Evolutionary conservation across 2,113 vertebrate genomes (phyloP).

Genomic region (Pachycephala philippinensis): DNA sequence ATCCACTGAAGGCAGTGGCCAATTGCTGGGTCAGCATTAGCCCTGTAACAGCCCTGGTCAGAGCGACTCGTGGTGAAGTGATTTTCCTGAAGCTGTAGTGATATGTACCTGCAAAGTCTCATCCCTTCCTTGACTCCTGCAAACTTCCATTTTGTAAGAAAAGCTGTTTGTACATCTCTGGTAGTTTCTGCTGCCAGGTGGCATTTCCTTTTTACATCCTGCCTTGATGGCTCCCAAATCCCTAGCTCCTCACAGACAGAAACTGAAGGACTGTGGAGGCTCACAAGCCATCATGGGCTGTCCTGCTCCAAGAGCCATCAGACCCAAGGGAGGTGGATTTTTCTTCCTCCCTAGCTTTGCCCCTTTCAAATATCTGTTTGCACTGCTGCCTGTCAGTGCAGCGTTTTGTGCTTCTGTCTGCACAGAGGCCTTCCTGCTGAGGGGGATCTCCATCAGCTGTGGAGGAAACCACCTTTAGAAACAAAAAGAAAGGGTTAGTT

Average conservation of each 20-base stretch:
- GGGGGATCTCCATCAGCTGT: background rate
- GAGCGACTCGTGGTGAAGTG: fast-evolving
- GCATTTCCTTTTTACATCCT: background rate
- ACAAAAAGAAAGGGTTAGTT: background rate
- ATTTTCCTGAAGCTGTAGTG: background rate
- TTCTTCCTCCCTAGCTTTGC: background rate
- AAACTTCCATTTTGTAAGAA: background rate
- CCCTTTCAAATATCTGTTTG: background rate
- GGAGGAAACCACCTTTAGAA: background rate
- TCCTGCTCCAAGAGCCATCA: background rate
- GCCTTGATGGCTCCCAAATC: background rate
- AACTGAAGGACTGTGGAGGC: background rate
- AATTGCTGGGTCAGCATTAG: background rate
- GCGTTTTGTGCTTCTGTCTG: background rate
- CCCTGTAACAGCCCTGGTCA: background rate
- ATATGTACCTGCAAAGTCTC: background rate
- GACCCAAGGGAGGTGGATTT: background rate
- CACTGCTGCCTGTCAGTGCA: background rate
- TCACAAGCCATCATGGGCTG: background rate
- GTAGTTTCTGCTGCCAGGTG: background rate
- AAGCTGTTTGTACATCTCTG: background rate
- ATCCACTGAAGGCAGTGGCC: background rate
- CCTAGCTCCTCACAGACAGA: background rate
- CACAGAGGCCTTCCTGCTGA: background rate
- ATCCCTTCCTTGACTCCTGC: background rate